A percentile compares a stretch with the other conserved stretches of the same genome.
Conservation (phyloP, 2,797 vertebrate genomes). For the Syngnathus acus region DNA sequence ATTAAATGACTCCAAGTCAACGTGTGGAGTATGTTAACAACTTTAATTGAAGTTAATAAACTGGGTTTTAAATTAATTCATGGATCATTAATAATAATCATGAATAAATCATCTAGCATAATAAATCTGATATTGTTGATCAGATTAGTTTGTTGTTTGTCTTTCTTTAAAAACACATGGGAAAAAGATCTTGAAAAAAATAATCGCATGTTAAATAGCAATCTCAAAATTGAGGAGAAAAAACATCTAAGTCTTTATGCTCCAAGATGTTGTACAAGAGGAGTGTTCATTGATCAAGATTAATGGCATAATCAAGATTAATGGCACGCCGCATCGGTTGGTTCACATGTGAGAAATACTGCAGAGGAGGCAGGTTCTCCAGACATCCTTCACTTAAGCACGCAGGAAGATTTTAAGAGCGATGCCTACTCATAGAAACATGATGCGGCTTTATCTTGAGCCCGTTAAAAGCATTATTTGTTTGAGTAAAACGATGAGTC, state of each 20-base stretch:
- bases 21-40: too few species aligned
- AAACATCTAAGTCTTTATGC: conserved; percentile 33
- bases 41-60: too few species aligned
- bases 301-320: conserved; percentile 53
- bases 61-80: too few species aligned
- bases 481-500: conserved; percentile 28
- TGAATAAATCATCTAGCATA: too few species aligned
- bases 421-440: conserved; percentile 11
- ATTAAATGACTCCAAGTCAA: too few species aligned
- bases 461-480: conserved; percentile 21
- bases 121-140: too few species aligned
- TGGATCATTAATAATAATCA: too few species aligned
- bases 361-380: conserved; percentile 24
- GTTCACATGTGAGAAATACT: conserved; percentile 35
- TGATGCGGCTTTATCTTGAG: conserved; percentile 22
- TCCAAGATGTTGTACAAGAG: conserved; percentile 20
- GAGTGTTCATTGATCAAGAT: conserved; percentile 18
- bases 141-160: too few species aligned
- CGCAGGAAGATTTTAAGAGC: conserved; percentile 27
- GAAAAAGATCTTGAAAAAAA: too few species aligned
- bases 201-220: too few species aligned
- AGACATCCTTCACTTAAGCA: conserved; percentile 38
- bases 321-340: conserved; percentile 44
- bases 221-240: too few species aligned
- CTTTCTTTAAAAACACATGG: too few species aligned